These are phyloP conservation scores for Mythimna lalbum DNA, from an alignment of 2,888 invertebrate species.

Conservation along the genomic window DNA sequence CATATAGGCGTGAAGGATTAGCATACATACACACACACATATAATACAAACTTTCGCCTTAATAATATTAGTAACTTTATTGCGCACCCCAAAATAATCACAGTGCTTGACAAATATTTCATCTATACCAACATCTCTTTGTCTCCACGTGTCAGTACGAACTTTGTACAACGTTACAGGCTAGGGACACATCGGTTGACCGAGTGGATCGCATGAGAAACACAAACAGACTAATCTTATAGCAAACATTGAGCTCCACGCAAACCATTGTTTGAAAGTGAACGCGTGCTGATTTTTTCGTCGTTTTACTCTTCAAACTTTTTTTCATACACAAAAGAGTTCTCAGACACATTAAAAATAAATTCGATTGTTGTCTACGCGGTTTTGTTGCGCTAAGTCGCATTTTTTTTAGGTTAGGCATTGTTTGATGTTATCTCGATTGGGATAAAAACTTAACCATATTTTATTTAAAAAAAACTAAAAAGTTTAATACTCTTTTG, in stretches of 20 bases:
- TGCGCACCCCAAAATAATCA: no score
- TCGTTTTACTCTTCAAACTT: slow-evolving; percentile 68
- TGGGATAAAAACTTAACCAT: slow-evolving; percentile 42
- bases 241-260: slow-evolving; percentile 75
- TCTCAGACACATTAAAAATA: slow-evolving; percentile 67
- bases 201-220: slow-evolving; percentile 79
- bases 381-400: slow-evolving; percentile 45
- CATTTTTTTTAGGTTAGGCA: slow-evolving; percentile 40
- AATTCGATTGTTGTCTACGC: slow-evolving; percentile 67
- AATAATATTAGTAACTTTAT: no score
- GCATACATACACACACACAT: no score
- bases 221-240: slow-evolving; percentile 84
- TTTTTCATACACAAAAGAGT: slow-evolving; percentile 65
- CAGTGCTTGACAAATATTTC: background rate
- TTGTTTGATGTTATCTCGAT: slow-evolving; percentile 58
- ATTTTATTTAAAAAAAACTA: slow-evolving; percentile 29
- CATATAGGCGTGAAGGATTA: no score
- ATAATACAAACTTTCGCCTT: no score
- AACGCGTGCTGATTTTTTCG: slow-evolving; percentile 73
- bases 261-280: slow-evolving; percentile 82
- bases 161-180: slow-evolving; percentile 40
- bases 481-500: slow-evolving; percentile 26
- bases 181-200: slow-evolving; percentile 51
- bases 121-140: slow-evolving; percentile 9
- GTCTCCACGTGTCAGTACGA: slow-evolving; percentile 22